Base-by-base conservation (phyloP, 2,797 vertebrate genomes). In the Thunnus albacares region DNA sequence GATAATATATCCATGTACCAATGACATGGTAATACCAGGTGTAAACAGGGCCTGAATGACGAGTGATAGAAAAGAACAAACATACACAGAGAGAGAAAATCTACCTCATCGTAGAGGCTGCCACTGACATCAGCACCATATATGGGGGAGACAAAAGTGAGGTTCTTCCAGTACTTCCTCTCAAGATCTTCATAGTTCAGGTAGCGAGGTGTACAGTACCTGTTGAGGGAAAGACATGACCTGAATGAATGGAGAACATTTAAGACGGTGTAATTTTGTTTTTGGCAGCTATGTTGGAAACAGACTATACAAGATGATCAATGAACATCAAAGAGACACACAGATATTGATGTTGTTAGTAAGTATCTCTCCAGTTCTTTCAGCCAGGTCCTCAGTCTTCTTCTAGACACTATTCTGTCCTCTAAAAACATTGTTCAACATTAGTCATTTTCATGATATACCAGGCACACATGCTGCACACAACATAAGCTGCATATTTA, bases 121-220 rank as follows among this genome's bases (percentile, higher is more conserved):
- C 98, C 98, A 80, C 96, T 98, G 91, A 99, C 97, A 92, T 99
- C 98, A 77, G 98, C 98, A 80, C 98, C 98, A 91, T 99, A 99
- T 87, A 99, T 98, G 28, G 98, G 97, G 18, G 98, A 96, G 77
- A 98, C 97, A 83, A 99, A 99, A 22, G 97, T 99, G 90, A 99
- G 95, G 90, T 99, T 99, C 93, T 96, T 99, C 98, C 98, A 99
- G 81, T 99, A 99, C 93, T 99, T 99, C 83, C 98, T 97, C 82
- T 99, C 98, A 84, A 99, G 94, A 88, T 99, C 98, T 94, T 99
- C 97, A 88, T 97, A 99, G 88, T 98, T 97, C 92, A 97, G 77
- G 75, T 98, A 96, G 80, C 97, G 97, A 75, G 98, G 98, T 55
- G 98, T 98, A 84, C 97, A 97, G 75, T 99, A 99, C 92, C 98